Base-by-base conservation (phyloP, 2,797 vertebrate species). In the Limnodromus scolopaceus region DNA sequence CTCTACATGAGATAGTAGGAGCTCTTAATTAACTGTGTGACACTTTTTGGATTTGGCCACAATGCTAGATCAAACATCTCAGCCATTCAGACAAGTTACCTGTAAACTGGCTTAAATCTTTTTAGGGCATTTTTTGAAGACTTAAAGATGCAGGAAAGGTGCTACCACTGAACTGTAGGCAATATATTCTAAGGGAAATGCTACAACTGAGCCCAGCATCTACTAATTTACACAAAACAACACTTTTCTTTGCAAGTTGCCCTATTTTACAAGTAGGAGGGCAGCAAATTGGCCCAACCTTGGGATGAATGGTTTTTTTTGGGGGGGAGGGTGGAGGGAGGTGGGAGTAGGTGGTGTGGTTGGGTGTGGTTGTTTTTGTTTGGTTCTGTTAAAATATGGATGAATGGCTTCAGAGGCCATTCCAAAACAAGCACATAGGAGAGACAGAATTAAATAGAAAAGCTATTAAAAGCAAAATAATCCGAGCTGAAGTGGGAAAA, bases 251-350 rank as follows among this genome's bases (percentile, higher is more conserved):
- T 70, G 7, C 22, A 86, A 60, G 17, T n/a, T 79, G 13, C 4
- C 0, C 0, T 32, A 7, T 82, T 45, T 87, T 77, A 49, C 22
- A 45, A 63, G 32, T 65, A 65, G 12, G 41, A 61, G 23, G 6
- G 7, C 25, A 82, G 23, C 2, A 1, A 75, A 68, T 2, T 32
- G 5, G 15, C 13, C 11, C 36, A 66, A 9, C 14, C 20, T 61
- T 6, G 2, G 28, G 3, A 7, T 61, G 32, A 69, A 13, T 20
- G 49, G 54, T 43, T 75, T 49, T n/a, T 17, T 45, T 43, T 43
- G 4, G 3, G 17, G 2, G 30, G 43, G 8, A 2, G 20, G 46
- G 48, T 4, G 7, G 16, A 5, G 1, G 27, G 3, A 8, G 20
- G 8, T 19, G 17, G 12, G 32, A 39, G 36, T 46, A 32, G 38